These are phyloP conservation scores for Tetramorium simillimum DNA, from an alignment of 1,140 invertebrate species.

Conservation along the genomic window DNA sequence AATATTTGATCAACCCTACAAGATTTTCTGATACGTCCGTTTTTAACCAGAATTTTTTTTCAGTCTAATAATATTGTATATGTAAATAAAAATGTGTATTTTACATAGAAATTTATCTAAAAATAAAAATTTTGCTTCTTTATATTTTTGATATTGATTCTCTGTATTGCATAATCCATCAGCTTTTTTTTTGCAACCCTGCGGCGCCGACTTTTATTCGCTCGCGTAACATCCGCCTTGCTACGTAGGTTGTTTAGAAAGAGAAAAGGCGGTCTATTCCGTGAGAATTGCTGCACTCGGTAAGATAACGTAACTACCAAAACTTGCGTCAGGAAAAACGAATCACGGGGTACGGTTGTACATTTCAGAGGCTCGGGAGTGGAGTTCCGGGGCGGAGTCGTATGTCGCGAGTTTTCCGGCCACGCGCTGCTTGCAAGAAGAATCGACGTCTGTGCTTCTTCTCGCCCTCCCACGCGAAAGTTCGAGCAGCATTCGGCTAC, in stretches of 20 bases:
- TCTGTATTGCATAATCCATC: neutral
- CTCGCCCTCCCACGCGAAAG: conserved; percentile 59
- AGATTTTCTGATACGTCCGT: too few species aligned
- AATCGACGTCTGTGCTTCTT: conserved; percentile 38
- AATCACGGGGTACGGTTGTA: neutral
- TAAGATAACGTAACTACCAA: neutral
- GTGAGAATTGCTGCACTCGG: neutral
- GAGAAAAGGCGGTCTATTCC: conserved; percentile 2
- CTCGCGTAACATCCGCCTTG: neutral
- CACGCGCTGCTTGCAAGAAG: conserved; percentile 23
- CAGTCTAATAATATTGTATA: neutral
- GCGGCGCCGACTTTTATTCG: neutral
- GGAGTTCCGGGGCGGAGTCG: conserved; percentile 40
- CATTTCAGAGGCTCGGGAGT: conserved; percentile 29
- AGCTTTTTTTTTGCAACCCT: neutral
- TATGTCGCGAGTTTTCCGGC: conserved; percentile 55
- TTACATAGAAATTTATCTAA: neutral
- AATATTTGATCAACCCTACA: too few species aligned
- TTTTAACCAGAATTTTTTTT: too few species aligned
- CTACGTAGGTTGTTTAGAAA: neutral
- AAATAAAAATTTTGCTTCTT: neutral
- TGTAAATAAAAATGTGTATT: neutral
- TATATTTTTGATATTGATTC: neutral
- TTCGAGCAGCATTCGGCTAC: conserved; percentile 62
- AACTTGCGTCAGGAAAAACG: conserved; percentile 19